A percentile compares a stretch with the other conserved stretches of the same genome.
These are phyloP conservation scores for Nephrotoma flavescens DNA, from an alignment of 2,888 invertebrate species.

Conservation along the genomic window DNA sequence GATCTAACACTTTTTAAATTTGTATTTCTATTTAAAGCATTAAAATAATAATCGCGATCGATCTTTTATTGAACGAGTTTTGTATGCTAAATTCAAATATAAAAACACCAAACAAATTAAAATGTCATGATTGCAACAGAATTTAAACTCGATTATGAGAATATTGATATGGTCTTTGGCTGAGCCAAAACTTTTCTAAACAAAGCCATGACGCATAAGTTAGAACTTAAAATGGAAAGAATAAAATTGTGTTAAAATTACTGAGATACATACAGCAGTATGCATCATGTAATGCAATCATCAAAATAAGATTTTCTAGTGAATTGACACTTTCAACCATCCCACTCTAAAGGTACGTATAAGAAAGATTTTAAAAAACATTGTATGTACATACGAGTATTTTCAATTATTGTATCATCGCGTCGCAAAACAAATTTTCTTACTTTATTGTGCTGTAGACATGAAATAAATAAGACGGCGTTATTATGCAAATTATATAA, in stretches of 20 bases:
- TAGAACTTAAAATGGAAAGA: too few relatives aligned
- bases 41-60: not conserved
- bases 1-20: not conserved
- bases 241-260: too few relatives aligned
- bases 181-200: too few relatives aligned
- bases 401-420: not conserved
- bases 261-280: not conserved
- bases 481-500: not conserved
- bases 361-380: not conserved
- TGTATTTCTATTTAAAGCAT: not conserved
- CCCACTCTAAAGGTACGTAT: not conserved
- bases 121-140: too few relatives aligned
- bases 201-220: too few relatives aligned
- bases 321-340: not conserved
- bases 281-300: not conserved
- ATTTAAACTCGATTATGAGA: too few relatives aligned
- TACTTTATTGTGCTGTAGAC: not conserved
- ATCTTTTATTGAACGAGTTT: too few relatives aligned
- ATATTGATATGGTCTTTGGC: too few relatives aligned
- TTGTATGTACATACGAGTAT: not conserved
- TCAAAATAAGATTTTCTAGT: not conserved
- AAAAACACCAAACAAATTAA: too few relatives aligned
- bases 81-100: too few relatives aligned
- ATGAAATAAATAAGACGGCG: not conserved
- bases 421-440: not conserved